Base-by-base conservation (phyloP, 2,797 vertebrate genomes). In the Gymnodraco acuticeps region DNA sequence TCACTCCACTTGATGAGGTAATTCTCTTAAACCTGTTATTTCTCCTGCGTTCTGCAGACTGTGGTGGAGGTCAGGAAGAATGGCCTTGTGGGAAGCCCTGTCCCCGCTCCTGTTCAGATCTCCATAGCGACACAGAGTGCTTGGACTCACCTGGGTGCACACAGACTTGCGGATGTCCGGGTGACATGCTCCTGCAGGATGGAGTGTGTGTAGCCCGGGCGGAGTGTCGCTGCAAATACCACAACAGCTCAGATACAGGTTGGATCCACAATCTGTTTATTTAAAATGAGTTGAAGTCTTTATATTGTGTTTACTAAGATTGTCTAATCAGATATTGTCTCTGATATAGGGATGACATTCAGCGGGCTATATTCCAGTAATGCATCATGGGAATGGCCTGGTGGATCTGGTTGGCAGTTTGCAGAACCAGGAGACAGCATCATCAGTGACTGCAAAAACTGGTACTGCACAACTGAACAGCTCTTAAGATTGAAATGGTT, bases 61-160 rank as follows among this genome's bases (percentile, higher is more conserved):
- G 97, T 3, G 88, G 69, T 0, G 95, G 94, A 0, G 95, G 94
- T 3, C 95, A 95, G 81, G 86, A 87, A 47, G 84, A 95, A 16
- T 95, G 95, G 84, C 79, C 88, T 11, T 98, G 96, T 54, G 96
- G 97, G 56, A 95, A 94, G 63, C 88, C 93, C 16, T 98, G 96
- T 53, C 97, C 96, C 1, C 96, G 92, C 20, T 95, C 95, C 77
- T 98, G 97, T 48, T 95, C 94, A 0, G 96, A 97, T 83, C 94
- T 97, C 85, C 94, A 96, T 56, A 92, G 87, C 0, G 95, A 96
- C 70, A 92, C 92, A 0, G 82, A 89, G 70, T 98, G 97, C 72
- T 52, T 93, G 78, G 95, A 96, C 43, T 69, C 72, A 15, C 58
- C 76, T 0, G 85, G 48, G 14, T 97, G 96, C 89, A 93, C 80